These are phyloP conservation scores for Baryphthengus martii DNA, from an alignment of 2,113 vertebrate species.

Conservation along the genomic window DNA sequence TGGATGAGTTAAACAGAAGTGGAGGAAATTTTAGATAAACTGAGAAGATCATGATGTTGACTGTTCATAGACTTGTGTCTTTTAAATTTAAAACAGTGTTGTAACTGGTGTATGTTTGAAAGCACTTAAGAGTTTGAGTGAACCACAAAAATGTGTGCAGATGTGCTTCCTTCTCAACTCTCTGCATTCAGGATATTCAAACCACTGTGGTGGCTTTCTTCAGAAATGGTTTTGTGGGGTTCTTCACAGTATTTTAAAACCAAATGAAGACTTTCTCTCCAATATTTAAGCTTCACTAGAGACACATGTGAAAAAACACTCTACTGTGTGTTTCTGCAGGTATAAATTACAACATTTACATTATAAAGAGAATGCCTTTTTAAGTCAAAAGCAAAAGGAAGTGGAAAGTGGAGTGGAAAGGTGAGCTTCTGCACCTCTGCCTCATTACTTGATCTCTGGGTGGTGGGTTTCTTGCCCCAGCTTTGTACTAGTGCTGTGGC, in stretches of 20 bases:
- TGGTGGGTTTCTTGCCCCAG: neutral
- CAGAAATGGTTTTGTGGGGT: neutral
- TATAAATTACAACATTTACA: neutral
- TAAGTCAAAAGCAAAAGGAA: neutral
- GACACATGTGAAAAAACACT: neutral
- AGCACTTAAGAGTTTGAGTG: slow-evolving; percentile 32
- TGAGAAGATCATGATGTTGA: neutral
- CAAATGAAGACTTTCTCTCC: neutral
- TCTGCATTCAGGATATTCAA: neutral
- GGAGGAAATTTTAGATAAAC: neutral
- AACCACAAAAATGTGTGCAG: neutral
- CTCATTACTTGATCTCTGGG: neutral
- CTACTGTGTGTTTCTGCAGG: neutral
- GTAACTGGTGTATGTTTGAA: neutral
- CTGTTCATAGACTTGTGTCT: neutral
- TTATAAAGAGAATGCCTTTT: neutral
- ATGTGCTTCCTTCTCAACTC: slow-evolving; percentile 4
- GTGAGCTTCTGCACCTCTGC: neutral
- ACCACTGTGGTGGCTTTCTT: neutral
- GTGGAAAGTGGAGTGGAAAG: neutral
- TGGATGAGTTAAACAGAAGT: neutral
- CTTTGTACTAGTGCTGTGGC: neutral
- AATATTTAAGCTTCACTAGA: neutral
- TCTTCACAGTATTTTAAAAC: neutral
- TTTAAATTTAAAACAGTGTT: neutral